Conservation (phyloP, 2,113 vertebrate species). For the Diglossa brunneiventris region DNA sequence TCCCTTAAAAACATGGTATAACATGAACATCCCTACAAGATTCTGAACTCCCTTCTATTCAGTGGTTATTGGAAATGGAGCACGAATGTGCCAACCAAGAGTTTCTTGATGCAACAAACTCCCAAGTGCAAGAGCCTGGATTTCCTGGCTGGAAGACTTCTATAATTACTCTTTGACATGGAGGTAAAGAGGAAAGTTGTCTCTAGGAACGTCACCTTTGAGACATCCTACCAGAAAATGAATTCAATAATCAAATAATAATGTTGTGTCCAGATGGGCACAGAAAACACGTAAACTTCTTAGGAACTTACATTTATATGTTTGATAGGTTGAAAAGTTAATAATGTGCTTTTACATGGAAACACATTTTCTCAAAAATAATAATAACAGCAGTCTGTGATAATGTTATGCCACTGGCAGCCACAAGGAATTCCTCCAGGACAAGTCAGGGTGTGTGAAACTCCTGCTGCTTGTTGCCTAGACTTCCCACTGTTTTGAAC, state of each 20-base stretch:
- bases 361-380: not conserved
- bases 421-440: not conserved
- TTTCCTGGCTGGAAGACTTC: not conserved
- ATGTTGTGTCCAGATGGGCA: not conserved
- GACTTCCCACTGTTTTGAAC: not conserved
- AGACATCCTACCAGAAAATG: not conserved
- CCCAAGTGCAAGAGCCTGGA: not conserved
- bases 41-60: not conserved
- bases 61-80: not conserved
- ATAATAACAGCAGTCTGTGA: not conserved
- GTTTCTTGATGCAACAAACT: not conserved
- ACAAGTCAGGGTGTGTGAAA: not conserved
- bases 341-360: not conserved
- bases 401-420: not conserved
- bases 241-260: not conserved
- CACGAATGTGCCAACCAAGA: not conserved
- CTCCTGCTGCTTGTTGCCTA: not conserved
- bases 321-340: not conserved
- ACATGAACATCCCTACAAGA: not conserved
- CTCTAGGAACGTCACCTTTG: not conserved
- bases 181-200: not conserved
- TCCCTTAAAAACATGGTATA: not conserved
- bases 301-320: not conserved
- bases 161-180: not conserved
- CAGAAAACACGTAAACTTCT: not conserved